Percentiles rank a stretch among this genome's conserved stretches.
Evolutionary conservation across 1,140 invertebrate genomes (phyloP).

Genomic region (Achatina immaculata): DNA sequence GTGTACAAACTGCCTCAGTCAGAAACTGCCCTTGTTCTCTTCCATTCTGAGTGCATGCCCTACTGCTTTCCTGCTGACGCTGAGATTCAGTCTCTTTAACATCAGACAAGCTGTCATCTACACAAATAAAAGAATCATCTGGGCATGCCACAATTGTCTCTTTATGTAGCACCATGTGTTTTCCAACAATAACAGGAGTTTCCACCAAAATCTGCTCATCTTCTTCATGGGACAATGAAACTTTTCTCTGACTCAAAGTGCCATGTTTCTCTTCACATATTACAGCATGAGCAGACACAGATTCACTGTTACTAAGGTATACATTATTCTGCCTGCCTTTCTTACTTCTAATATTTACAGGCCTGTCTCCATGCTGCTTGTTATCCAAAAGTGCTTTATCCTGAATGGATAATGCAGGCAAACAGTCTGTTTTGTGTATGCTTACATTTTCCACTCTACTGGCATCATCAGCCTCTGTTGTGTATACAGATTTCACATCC

Average conservation of each 20-base stretch:
- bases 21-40: not conserved
- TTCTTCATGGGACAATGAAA: not conserved
- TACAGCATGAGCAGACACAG: not conserved
- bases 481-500: too few relatives aligned
- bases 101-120: not conserved
- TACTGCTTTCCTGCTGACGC: not conserved
- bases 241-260: not conserved
- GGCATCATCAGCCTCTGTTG: too few relatives aligned
- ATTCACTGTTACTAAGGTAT: not conserved
- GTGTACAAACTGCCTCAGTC: not conserved
- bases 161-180: not conserved
- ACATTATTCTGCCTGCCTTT: not conserved
- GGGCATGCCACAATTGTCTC: too few relatives aligned
- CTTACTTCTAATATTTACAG: too few relatives aligned
- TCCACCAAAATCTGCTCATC: not conserved
- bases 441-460: too few relatives aligned
- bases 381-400: too few relatives aligned
- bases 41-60: not conserved
- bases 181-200: not conserved
- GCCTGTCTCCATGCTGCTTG: not conserved
- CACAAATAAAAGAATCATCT: too few relatives aligned
- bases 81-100: not conserved
- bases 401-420: too few relatives aligned
- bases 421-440: too few relatives aligned
- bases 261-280: not conserved